Evolutionary conservation across 2,797 vertebrate genomes (phyloP), one percentile per base, ranked within the genome.

Genomic region (Dendrocincla tyrannina): DNA sequence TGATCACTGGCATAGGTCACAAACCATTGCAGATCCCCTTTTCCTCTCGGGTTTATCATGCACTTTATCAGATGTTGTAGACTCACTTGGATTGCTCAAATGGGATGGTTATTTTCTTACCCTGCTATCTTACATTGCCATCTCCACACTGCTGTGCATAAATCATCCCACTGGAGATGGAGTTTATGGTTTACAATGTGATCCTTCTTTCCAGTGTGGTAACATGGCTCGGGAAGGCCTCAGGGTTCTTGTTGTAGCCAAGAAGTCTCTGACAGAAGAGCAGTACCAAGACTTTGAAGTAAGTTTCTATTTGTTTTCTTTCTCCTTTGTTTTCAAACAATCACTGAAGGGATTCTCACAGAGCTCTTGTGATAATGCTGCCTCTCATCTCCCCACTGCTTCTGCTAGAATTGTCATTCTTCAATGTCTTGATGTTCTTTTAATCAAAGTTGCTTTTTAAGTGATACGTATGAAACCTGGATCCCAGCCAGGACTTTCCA

Each of bases 231-330:
- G 99, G 78, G 99, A 99, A 96, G 99, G 99, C 47, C 98, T 99
- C 56, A 98, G 99, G 91, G 99, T 99, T 69, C 98, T 99, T 1
- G 99, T 99, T 4, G 99, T 99, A 91, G 99, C 99, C 35, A 99
- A 99, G 97, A 99, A 99, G 94, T 99, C 99, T n/a, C 98, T 99
- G 39, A 98, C 99, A 0, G 99, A 99, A 92, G 99, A 99, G 89
- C 99, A 99, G 95, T 99, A 99, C 96, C 99, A 99, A 81, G 99
- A 99, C 96, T 99, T 99, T 95, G 99, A 99, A 98, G 99, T 99
- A 95, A 98, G 98, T 78, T 63, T 73, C 41, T 81, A 13, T 39
- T 64, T 91, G 47, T 44, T 62, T 64, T 41, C 37, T 33, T 24
- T 1, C 0, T 16, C 11, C 25, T 80, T 74, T 81, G 49, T 81